phyloP scores from a whole-genome alignment of 2,113 vertebrate species.

The Microcebus jonahi region DNA sequence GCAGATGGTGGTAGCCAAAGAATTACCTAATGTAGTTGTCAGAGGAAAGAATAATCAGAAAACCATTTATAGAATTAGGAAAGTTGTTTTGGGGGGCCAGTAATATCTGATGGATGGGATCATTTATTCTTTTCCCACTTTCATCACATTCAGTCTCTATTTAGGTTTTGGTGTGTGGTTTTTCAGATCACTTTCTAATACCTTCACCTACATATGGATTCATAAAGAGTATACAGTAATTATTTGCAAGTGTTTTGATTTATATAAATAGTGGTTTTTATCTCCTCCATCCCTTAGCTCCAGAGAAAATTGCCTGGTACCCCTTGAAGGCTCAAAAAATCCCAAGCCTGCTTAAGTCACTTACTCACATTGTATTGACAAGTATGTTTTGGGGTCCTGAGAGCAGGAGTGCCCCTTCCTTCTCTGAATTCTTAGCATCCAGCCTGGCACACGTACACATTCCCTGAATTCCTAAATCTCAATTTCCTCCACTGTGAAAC shows the following conservation, averaged over 20 bases:
- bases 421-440: neutral
- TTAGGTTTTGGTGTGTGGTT: neutral
- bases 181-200: neutral
- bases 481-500: neutral
- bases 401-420: neutral
- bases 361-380: neutral
- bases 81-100: too few relatives aligned
- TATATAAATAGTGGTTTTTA: neutral
- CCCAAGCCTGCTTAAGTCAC: neutral
- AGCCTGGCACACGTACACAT: neutral
- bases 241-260: neutral
- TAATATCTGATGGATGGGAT: neutral
- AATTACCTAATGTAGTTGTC: neutral
- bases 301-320: neutral
- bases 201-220: neutral
- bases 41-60: neutral
- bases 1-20: neutral
- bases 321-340: neutral
- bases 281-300: neutral
- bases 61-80: neutral
- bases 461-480: neutral
- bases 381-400: neutral
- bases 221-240: neutral
- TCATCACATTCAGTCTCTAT: neutral
- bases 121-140: neutral